Conservation (phyloP, 2,888 invertebrate species). For the Cheilosia pagana region DNA sequence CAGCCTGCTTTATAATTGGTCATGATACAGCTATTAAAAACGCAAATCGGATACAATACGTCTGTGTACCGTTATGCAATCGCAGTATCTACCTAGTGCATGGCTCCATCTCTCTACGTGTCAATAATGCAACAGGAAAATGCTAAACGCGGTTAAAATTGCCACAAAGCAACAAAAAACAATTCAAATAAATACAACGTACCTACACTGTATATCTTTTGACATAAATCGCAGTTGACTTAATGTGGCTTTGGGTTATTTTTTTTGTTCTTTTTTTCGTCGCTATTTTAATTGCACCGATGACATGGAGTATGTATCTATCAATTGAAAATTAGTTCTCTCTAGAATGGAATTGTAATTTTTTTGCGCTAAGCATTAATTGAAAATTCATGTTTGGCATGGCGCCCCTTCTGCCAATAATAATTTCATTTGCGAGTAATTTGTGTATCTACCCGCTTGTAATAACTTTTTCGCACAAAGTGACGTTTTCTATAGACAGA, state of each 20-base stretch:
- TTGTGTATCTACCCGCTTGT: constrained; percentile 14
- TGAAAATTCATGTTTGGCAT: constrained; percentile 63
- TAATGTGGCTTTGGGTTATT: constrained; percentile 40
- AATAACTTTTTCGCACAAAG: constrained; percentile 9
- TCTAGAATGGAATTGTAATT: constrained; percentile 3
- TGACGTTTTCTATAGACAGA: background rate
- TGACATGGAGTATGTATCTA: constrained; percentile 60
- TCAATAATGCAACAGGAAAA: constrained; percentile 62
- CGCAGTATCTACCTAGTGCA: constrained; percentile 14
- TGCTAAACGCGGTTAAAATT: constrained; percentile 41
- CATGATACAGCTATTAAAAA: constrained; percentile 60
- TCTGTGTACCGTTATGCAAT: constrained; percentile 54
- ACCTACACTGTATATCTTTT: constrained; percentile 15
- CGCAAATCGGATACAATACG: constrained; percentile 59
- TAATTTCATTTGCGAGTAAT: constrained; percentile 34
- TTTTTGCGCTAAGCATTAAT: constrained; percentile 40
- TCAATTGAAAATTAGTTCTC: constrained; percentile 37
- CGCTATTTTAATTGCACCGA: constrained; percentile 60
- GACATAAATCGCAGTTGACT: constrained; percentile 62
- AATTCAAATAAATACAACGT: background rate
- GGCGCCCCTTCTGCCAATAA: constrained; percentile 35
- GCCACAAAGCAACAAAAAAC: constrained; percentile 26
- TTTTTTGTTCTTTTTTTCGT: constrained; percentile 24
- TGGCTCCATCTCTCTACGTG: constrained; percentile 39
- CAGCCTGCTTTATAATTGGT: constrained; percentile 54